Evolutionary conservation across 2,797 vertebrate species (phyloP).

Genomic region (Melanotaenia maccullochi): DNA sequence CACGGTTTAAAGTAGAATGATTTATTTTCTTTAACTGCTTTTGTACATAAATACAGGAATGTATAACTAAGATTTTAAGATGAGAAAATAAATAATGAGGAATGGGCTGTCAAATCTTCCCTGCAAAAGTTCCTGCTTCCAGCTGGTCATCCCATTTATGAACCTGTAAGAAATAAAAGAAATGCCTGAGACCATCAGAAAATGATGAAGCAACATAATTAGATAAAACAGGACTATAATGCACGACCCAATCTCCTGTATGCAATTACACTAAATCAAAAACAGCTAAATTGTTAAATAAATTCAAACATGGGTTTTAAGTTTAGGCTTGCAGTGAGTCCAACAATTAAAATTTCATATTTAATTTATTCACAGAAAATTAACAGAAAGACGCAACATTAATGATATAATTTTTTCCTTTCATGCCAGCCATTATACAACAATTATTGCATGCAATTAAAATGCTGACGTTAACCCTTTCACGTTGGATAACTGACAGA

Average conservation of each 20-base stretch:
- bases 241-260: too few species aligned
- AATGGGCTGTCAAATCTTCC: constrained; percentile 51
- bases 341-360: too few species aligned
- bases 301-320: not conserved
- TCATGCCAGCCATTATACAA: too few species aligned
- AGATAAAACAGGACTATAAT: not conserved
- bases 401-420: too few species aligned
- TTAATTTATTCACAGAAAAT: too few species aligned
- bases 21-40: constrained; percentile 39
- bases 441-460: too few species aligned
- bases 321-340: not conserved
- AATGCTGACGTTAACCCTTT: too few species aligned
- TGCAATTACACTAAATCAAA: not conserved
- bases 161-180: constrained; percentile 40
- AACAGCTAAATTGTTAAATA: not conserved
- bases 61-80: constrained; percentile 10
- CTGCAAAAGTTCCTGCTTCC: constrained; percentile 50
- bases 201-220: not conserved
- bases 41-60: constrained; percentile 31
- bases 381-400: too few species aligned
- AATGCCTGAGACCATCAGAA: not conserved
- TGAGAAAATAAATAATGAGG: too few species aligned
- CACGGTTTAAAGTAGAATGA: not conserved
- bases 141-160: constrained; percentile 65
- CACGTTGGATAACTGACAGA: too few species aligned